Conservation (phyloP, 2,888 invertebrate species). For the Luperina nickerlii region DNA sequence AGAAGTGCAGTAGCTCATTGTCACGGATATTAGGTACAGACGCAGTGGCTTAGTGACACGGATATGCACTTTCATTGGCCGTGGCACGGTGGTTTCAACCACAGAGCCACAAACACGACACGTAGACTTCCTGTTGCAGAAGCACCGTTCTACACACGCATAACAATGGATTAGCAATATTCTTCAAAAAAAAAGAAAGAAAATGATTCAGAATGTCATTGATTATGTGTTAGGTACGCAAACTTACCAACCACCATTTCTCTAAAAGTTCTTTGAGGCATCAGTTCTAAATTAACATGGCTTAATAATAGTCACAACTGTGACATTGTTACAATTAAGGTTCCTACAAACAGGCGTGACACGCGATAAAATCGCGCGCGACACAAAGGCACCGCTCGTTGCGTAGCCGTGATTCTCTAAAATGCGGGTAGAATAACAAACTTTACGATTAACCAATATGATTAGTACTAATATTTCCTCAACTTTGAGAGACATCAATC, state of each 20-base stretch:
- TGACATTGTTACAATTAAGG: not conserved
- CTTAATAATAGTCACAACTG: not conserved
- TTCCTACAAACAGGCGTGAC: too few species aligned
- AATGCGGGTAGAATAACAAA: not conserved
- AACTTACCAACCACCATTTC: not conserved
- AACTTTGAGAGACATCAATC: not conserved
- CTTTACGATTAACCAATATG: conserved; percentile 14
- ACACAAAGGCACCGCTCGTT: too few species aligned
- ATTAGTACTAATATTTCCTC: conserved; percentile 12
- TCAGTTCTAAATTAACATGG: not conserved
- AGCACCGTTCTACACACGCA: not conserved
- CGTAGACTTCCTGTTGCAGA: conserved; percentile 6
- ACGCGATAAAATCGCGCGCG: too few species aligned
- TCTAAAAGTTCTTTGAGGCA: not conserved
- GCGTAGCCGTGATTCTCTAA: conserved; percentile 12
- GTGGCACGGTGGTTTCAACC: conserved; percentile 24
- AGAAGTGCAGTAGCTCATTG: conserved; percentile 40
- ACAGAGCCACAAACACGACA: conserved; percentile 27
- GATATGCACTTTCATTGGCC: conserved; percentile 52
- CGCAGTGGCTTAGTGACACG: conserved; percentile 46
- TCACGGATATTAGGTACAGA: conserved; percentile 25
- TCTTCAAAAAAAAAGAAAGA: too few species aligned
- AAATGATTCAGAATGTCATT: too few species aligned
- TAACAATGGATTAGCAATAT: too few species aligned
- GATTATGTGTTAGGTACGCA: too few species aligned